Conservation (phyloP, 2,797 vertebrate species). For the Acestrorhynchus altus region DNA sequence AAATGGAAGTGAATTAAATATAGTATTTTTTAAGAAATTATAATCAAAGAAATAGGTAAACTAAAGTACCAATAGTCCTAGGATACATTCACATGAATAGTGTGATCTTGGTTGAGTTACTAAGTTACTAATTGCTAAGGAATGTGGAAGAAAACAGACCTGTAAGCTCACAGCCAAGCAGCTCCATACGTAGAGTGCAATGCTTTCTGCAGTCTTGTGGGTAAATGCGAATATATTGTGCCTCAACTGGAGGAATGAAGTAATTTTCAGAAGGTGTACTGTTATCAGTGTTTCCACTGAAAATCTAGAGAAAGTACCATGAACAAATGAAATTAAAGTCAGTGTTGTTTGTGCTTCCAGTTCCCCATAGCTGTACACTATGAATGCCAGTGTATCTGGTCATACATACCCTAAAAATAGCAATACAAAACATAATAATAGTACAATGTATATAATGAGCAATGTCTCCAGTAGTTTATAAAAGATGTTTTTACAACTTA, state of each 20-base stretch:
- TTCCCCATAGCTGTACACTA: too few relatives aligned
- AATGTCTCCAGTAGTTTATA: too few relatives aligned
- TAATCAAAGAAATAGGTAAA: not conserved
- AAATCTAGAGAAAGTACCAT: conserved; percentile 71
- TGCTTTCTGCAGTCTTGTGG: conserved; percentile 87
- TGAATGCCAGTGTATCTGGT: too few relatives aligned
- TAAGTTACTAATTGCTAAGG: not conserved
- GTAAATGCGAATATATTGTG: conserved; percentile 84
- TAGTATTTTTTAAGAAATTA: not conserved
- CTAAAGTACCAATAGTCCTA: too few relatives aligned
- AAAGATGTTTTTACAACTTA: too few relatives aligned
- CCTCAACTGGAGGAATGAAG: conserved; percentile 86
- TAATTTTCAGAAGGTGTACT: conserved; percentile 84
- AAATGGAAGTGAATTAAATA: not conserved
- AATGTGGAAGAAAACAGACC: conserved; percentile 67
- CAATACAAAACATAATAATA: too few relatives aligned
- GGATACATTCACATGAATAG: not conserved
- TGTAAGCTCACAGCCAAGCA: conserved; percentile 86
- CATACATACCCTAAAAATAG: too few relatives aligned
- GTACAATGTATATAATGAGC: too few relatives aligned
- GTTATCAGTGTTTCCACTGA: conserved; percentile 85
- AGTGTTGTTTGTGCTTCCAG: not conserved
- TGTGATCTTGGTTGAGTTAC: not conserved
- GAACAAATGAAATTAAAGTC: not conserved
- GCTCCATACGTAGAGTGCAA: conserved; percentile 86